These are phyloP conservation scores for Cylindroiulus punctatus DNA, from an alignment of 2,888 invertebrate genomes.

Conservation along the genomic window DNA sequence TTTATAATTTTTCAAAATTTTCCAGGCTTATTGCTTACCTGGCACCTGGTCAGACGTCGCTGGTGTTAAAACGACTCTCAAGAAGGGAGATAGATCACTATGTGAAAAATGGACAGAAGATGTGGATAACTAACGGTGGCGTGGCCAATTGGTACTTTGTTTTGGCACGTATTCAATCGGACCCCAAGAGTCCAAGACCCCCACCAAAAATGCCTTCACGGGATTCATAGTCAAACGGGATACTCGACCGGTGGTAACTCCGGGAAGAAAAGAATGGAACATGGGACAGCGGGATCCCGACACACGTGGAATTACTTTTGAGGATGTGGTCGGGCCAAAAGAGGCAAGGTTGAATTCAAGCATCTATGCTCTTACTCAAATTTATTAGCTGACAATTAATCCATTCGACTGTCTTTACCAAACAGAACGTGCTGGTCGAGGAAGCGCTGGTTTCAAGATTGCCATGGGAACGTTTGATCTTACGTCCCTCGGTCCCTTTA, in stretches of 20 bases:
- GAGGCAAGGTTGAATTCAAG: slow-evolving; percentile 68
- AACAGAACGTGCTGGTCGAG: slow-evolving; percentile 80
- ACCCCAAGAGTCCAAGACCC: slow-evolving; percentile 91
- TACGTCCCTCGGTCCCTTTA: slow-evolving; percentile 89
- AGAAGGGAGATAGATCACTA: slow-evolving; percentile 96
- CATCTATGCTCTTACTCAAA: background rate
- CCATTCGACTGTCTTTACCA: background rate
- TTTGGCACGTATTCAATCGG: slow-evolving; percentile 89
- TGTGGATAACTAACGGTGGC: slow-evolving; percentile 99
- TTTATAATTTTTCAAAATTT: background rate
- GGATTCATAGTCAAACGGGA: slow-evolving; percentile 96
- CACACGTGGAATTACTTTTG: slow-evolving; percentile 92
- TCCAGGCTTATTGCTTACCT: slow-evolving; percentile 91
- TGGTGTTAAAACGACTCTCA: slow-evolving; percentile 91
- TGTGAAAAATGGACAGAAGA: slow-evolving; percentile 93
- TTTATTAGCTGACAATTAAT: background rate
- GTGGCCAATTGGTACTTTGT: slow-evolving; percentile 98
- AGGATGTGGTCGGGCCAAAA: slow-evolving; percentile 94
- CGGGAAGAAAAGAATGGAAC: slow-evolving; percentile 93
- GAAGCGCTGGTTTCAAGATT: slow-evolving; percentile 95
- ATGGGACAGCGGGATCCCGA: slow-evolving; percentile 93
- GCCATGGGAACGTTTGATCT: slow-evolving; percentile 97
- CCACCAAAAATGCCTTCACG: slow-evolving; percentile 93
- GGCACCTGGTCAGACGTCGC: slow-evolving; percentile 96
- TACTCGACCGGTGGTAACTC: slow-evolving; percentile 83